These are phyloP conservation scores for Catharus bicknelli DNA, from an alignment of 2,113 vertebrate genomes.

Conservation along the genomic window DNA sequence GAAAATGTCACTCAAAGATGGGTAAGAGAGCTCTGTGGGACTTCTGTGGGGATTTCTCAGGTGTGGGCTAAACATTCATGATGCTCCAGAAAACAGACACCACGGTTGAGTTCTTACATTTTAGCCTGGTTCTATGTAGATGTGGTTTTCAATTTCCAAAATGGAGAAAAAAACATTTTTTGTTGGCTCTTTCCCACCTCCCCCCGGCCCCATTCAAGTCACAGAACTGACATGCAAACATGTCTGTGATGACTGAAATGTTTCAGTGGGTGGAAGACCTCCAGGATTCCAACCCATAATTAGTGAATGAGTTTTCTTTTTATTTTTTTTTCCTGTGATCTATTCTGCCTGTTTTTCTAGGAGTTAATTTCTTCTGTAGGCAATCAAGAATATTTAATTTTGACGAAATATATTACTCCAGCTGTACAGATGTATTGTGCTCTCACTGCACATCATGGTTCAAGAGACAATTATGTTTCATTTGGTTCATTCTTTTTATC, in stretches of 20 bases:
- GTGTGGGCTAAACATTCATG: background rate
- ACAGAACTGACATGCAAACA: background rate
- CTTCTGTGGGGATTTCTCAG: background rate
- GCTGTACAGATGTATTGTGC: background rate
- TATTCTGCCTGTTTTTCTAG: background rate
- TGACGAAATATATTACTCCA: background rate
- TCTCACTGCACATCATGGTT: background rate
- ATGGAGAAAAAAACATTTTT: background rate
- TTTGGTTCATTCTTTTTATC: background rate
- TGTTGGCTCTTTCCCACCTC: fast-evolving
- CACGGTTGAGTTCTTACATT: background rate
- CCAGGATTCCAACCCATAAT: background rate
- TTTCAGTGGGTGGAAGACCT: background rate
- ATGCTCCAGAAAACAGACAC: background rate
- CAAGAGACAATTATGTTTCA: background rate
- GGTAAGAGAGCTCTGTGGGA: background rate
- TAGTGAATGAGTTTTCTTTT: background rate
- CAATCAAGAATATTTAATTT: background rate
- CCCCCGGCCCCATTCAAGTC: background rate
- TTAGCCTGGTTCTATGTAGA: background rate
- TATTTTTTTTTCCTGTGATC: background rate
- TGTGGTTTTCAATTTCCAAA: background rate
- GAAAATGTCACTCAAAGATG: background rate
- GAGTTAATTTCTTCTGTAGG: background rate
- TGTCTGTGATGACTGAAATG: background rate